Base-by-base conservation (phyloP, 2,888 invertebrate genomes). In the Bombylius major region DNA sequence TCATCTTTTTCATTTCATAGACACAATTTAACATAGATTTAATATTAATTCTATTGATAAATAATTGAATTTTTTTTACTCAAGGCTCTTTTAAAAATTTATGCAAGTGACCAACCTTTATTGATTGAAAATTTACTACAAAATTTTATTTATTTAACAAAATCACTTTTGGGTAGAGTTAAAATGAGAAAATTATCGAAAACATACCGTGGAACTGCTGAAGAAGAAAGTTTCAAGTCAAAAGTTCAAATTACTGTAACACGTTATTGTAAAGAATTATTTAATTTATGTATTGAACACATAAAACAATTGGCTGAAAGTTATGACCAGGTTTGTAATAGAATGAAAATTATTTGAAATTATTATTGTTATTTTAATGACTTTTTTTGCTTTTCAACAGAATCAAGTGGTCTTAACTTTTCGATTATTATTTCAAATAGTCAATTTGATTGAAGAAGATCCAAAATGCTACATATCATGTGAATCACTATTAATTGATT, bases 81-180 rank as follows among this genome's bases (percentile, higher is more conserved):
- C 11, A 12, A 55, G 55, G 50, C 64, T 12, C 51, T 72, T 4
- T 47, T 69, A 14, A 59, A 66, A 11, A 33, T 69, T 5, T 69
- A 67, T 34, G 63, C 62, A 14, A 59, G 58, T 3, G 61, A 60
- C 1, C 56, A 55, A 1, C 14, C 46, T 0, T 55, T 51, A 5
- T 61, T 58, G 11, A 56, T 55, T 31, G 60, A 64, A 32, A 59
- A 63, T 5, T 54, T 68, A 1, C 64, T 67, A 5, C 56, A 60
- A 5, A 52, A 65, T 1, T 57, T 72, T 3, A 48, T 64, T 0
- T 59, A 61, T 8, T 63, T 63, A 14, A 58, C 69, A 4, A 58
- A 63, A 33, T 60, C 60, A 1, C 57, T 73, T 1, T 60, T 66
- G 34, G 60, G 64, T 1, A 62, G 69, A 2, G 50, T 69, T 0